Base-by-base conservation (phyloP, 2,888 invertebrate genomes). In the Euzetes globulus region DNA sequence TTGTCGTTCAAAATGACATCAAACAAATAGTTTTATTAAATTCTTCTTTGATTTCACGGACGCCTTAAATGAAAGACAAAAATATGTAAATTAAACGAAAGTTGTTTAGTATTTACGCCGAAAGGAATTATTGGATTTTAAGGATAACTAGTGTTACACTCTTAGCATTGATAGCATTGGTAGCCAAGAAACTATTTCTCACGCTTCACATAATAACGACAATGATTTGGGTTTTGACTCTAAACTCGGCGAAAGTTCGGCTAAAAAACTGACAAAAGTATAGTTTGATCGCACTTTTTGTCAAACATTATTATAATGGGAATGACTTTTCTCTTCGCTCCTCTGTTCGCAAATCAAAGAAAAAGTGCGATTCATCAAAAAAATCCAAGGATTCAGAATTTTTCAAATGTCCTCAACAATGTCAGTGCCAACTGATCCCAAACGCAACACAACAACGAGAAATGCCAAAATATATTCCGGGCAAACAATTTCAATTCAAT, bases 171-270 rank as follows among this genome's bases (percentile, higher is more conserved):
- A 58, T 58, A 33, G 33, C 3, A 60, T 3, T 33, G 17, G 19
- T 33, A 33, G n/a, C 29, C n/a, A n/a, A 9, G n/a, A 27, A 70
- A 70, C 45, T 47, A 70, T 25, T 70, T 70, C 70, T 70, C 70
- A 70, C 70, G 70, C 70, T 70, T 70, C 70, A 70, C 25, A 47
- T 45, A 70, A 70, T 68, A 41, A 37, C 47, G 70, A 70, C 70
- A 70, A 70, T 70, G 70, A 70, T 47, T 70, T 47, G 3, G 25
- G 41, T 37, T 58, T 58, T 58, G 58, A 58, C 4, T 50, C 17
- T 50, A 50, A 19, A 17, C n/a, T 41, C 41, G 50, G 7, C 58
- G 58, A 58, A 13, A 58, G 29, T 58, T 11, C 27, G 29, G 29
- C 58, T 29, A 29, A 19, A 55, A 70, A 41, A 68, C 13, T 27